A percentile compares a stretch with the other conserved stretches of the same genome.
Conservation (phyloP, 2,797 vertebrate genomes). For the Tokudaia muenninki region DNA sequence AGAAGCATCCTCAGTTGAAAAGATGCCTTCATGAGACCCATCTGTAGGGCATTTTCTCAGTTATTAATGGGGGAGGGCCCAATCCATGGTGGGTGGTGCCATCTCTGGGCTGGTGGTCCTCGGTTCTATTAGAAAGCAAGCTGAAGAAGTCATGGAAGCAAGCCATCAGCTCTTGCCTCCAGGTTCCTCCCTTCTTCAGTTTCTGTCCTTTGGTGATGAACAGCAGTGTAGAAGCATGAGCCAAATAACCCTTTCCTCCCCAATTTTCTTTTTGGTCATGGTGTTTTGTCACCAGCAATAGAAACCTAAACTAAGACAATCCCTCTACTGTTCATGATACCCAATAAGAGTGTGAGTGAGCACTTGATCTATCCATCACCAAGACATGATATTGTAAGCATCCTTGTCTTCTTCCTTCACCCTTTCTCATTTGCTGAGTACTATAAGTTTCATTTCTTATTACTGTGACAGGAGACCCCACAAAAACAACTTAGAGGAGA, state of each 20-base stretch:
- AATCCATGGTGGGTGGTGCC: neutral
- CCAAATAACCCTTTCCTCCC: neutral
- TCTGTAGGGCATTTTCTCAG: neutral
- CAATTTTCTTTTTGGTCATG: neutral
- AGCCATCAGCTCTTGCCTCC: neutral
- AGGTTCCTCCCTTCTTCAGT: neutral
- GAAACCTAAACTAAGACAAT: neutral
- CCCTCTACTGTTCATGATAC: neutral
- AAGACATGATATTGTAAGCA: neutral
- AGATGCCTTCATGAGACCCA: neutral
- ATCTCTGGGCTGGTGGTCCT: neutral
- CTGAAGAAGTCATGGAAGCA: neutral
- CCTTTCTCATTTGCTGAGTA: neutral
- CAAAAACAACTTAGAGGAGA: neutral
- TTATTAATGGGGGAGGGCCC: neutral
- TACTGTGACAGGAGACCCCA: neutral
- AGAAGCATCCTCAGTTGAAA: neutral
- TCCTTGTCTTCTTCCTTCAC: neutral
- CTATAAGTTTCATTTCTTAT: neutral
- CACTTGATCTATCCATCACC: neutral
- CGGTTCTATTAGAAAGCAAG: neutral
- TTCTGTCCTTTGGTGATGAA: neutral
- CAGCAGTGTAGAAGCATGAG: neutral
- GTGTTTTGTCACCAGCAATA: neutral
- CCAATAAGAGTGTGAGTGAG: neutral